phyloP scores from a whole-genome alignment of 2,113 vertebrate species.

The Apteryx owenii region DNA sequence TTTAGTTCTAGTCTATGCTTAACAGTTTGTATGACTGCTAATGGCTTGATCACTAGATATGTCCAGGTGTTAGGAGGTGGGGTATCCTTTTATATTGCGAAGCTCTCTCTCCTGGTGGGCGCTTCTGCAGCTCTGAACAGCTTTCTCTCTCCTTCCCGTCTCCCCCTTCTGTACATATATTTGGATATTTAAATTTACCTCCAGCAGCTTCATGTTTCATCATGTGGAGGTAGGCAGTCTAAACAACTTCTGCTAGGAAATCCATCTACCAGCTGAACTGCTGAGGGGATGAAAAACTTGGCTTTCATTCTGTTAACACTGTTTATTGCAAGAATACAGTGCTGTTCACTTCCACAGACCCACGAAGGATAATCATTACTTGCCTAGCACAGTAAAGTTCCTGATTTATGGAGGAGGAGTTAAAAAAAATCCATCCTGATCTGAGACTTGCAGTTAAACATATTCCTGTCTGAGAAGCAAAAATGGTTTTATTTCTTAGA shows the following conservation, averaged over 20 bases:
- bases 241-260: neutral
- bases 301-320: neutral
- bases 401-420: neutral
- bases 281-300: neutral
- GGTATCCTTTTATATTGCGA: neutral
- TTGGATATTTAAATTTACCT: neutral
- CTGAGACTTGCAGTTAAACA: accelerated
- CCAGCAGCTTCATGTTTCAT: neutral
- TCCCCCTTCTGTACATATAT: neutral
- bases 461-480: neutral
- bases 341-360: neutral
- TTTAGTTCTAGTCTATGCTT: accelerated
- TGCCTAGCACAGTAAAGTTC: neutral
- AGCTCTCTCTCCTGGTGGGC: neutral
- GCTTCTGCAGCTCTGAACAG: neutral
- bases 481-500: neutral
- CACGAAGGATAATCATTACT: neutral
- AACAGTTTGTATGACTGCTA: accelerated
- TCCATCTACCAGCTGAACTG: neutral
- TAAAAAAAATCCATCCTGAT: neutral
- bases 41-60: neutral
- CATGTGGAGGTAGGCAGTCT: neutral
- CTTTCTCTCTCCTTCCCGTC: neutral
- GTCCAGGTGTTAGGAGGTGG: neutral
- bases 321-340: neutral